Conservation (phyloP, 2,113 vertebrate genomes). For the Otocyon megalotis region DNA sequence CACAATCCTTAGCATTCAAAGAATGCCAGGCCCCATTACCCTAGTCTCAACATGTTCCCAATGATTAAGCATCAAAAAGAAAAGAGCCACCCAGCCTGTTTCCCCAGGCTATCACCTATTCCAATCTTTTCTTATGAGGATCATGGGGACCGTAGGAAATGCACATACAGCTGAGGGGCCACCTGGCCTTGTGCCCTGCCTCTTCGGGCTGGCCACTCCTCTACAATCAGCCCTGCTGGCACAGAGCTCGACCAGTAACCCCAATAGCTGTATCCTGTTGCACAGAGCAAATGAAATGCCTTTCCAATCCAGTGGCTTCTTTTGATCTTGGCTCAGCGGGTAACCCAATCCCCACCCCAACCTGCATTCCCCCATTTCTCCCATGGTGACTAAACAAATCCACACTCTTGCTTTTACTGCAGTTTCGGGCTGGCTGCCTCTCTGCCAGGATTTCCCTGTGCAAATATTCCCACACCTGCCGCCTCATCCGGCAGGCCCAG, state of each 20-base stretch:
- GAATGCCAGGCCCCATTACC: background rate
- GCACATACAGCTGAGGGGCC: background rate
- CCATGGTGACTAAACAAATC: background rate
- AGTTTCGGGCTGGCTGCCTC: background rate
- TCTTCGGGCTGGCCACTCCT: background rate
- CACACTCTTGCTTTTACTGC: background rate
- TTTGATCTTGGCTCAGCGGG: slow-evolving; percentile 18
- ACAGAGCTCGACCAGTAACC: background rate
- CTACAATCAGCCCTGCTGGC: background rate
- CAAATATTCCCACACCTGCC: slow-evolving; percentile 48
- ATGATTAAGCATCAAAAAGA: background rate
- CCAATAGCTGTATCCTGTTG: background rate
- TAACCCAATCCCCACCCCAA: background rate
- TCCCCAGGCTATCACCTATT: background rate
- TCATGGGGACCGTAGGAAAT: background rate
- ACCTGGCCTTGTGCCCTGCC: background rate
- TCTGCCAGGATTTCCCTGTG: background rate
- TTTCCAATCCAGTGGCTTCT: slow-evolving; percentile 9
- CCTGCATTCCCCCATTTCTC: background rate
- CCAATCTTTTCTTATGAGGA: background rate
- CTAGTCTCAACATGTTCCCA: background rate
- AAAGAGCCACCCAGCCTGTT: background rate
- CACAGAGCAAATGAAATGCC: background rate
- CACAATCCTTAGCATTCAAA: background rate
- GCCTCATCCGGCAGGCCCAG: background rate